Evolutionary conservation across 1,140 invertebrate species (phyloP).

Genomic region (Nymphalis io): DNA sequence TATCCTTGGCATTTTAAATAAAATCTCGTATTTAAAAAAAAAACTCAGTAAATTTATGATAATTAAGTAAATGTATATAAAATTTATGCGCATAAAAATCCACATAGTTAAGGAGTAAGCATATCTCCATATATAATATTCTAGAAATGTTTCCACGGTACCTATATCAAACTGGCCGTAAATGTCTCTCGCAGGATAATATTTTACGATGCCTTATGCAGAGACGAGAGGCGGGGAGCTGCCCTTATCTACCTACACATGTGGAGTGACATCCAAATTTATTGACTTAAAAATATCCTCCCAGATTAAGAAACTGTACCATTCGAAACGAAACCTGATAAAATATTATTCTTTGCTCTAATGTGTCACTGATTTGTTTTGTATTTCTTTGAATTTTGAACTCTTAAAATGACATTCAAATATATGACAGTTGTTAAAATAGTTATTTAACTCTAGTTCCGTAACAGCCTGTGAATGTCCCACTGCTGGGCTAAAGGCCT

Average conservation of each 20-base stretch:
- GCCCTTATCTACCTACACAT: constrained; percentile 73
- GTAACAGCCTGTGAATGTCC: too few species aligned
- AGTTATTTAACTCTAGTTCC: too few species aligned
- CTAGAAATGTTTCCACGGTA: constrained; percentile 66
- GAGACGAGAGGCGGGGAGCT: constrained; percentile 55
- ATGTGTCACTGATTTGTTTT: constrained; percentile 10
- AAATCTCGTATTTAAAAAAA: neutral
- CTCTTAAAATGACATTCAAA: neutral
- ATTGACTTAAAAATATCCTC: constrained; percentile 74
- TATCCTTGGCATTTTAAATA: too few species aligned
- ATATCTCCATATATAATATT: constrained; percentile 51
- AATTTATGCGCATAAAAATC: constrained; percentile 3
- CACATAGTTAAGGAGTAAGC: constrained; percentile 13
- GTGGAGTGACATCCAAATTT: constrained; percentile 77
- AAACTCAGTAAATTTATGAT: neutral
- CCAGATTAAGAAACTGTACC: constrained; percentile 71
- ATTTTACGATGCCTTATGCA: constrained; percentile 72
- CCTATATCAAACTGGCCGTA: constrained; percentile 73
- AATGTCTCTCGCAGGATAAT: constrained; percentile 75
- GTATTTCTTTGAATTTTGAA: neutral
- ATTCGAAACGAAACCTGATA: constrained; percentile 41
- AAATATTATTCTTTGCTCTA: constrained; percentile 29
- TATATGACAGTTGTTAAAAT: too few species aligned
- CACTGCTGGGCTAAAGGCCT: too few species aligned
- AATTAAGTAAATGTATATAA: neutral